Base-by-base conservation (phyloP, 2,888 invertebrate genomes). In the Acanthococcus lagerstroemiae region DNA sequence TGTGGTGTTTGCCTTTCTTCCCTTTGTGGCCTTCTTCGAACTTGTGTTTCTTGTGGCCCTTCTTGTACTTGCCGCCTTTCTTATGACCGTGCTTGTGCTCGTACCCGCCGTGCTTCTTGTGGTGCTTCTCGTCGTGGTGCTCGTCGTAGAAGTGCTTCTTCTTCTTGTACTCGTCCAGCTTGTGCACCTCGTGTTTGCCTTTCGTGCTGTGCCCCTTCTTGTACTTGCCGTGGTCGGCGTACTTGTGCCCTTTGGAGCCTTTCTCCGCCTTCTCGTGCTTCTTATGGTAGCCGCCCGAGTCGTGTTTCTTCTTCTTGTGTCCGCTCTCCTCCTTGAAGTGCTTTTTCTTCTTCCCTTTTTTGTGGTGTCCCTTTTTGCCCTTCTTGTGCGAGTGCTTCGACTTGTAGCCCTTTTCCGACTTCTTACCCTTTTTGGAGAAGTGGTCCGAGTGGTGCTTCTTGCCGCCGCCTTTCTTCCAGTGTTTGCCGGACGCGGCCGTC, bases 131-230 rank as follows among this genome's bases (percentile, higher is more conserved):
- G 72, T 88, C 88, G 71, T 90, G 88, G 72, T 88, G 85, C 76
- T 90, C 90, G 72, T 90, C 90, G 76, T 85, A 89, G 83, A 88
- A 90, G 73, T 88, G 85, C 74, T 90, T 90, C 73, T 90, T 86
- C 76, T 90, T 90, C 75, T 89, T 88, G 77, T 83, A 88, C 76
- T 90, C 90, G 75, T 91, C 88, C 68, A 87, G 77, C 74, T 91
- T 90, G 77, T 91, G 88, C 6, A 90, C 81, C 75, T 89, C 86
- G 74, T 91, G 90, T 71, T 88, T 87, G 67, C 91, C 90, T 76
- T 90, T 88, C 71, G 89, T 90, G 69, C 85, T 86, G 77, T 90
- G 90, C 0, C 90, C 90, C 74, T 90, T 90, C 69, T 87, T 87
- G 75, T 86, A 90, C 71, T 84, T 83, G 9, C 89, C 89, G 68